A percentile compares a stretch with the other conserved stretches of the same genome.
Conservation (phyloP, 2,113 vertebrate genomes). For the Protobothrops mucrosquamatus region DNA sequence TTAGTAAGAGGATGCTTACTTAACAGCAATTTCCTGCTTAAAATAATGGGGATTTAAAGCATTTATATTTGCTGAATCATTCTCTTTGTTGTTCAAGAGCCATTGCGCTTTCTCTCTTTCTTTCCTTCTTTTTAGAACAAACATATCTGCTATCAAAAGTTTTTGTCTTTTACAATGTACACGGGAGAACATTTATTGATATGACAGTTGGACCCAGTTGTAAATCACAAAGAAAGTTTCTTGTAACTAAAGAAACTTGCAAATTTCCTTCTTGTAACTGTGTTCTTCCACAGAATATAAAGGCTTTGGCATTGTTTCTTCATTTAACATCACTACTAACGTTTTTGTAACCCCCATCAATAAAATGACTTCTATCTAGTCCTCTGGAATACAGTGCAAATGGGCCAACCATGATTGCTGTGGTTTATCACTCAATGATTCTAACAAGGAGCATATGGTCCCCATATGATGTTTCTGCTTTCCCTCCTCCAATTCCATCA, state of each 20-base stretch:
- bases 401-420: constrained; percentile 9
- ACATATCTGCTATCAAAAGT: not conserved
- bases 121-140: not conserved
- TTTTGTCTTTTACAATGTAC: not conserved
- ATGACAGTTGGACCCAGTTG: constrained; percentile 24
- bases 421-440: constrained; percentile 26
- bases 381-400: constrained; percentile 35
- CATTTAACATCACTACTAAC: constrained; percentile 19
- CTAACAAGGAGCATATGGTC: constrained; percentile 47
- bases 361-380: constrained; percentile 8
- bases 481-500: constrained; percentile 11
- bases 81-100: not conserved
- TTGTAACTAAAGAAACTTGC: constrained; percentile 20
- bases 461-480: constrained; percentile 29
- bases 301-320: not conserved
- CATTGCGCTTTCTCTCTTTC: not conserved
- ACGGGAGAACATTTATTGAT: not conserved
- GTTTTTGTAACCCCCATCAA: constrained; percentile 8
- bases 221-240: constrained; percentile 8
- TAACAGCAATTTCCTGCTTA: not conserved
- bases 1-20: not conserved
- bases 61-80: not conserved
- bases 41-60: not conserved
- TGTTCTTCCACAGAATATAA: not conserved
- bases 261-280: not conserved